Evolutionary conservation across 2,113 vertebrate genomes (phyloP), one percentile per base, ranked within the genome.

Genomic region (Pelvicachromis taeniatus): DNA sequence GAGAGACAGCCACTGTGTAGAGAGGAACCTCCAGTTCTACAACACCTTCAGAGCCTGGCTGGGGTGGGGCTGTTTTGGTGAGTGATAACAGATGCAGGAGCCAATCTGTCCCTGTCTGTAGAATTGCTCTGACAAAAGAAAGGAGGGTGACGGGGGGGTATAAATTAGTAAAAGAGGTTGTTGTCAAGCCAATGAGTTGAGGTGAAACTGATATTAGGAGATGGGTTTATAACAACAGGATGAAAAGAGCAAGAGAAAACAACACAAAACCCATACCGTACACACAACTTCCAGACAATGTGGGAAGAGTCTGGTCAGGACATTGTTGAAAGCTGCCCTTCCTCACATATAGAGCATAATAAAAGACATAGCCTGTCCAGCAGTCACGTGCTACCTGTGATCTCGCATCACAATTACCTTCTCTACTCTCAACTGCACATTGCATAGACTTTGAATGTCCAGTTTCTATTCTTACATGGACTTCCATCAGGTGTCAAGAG

Each of bases 51-150:
- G 45, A 87, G 48, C 23, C 10, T 7, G 12, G 21, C n/a, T 86
- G 85, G 90, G 92, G 91, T 85, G 92, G 89, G 89, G 89, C 75
- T 82, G 68, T 78, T 70, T 88, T 73, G 23, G 48, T 48, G 35
- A 16, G 52, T 63, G 35, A 56, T 61, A 73, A 59, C 86, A 90
- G 84, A 90, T 88, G 90, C 87, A 81, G 42, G 54, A 82, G 84
- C 58, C 84, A 87, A 82, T 85, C 65, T 82, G 81, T 79, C 77
- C 61, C 50, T 29, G 31, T 59, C 29, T 65, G 53, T 65, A 52
- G 59, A 68, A 80, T 52, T 50, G 54, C 42, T 50, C 58, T 61
- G 23, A 65, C 86, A 86, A 82, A 70, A 82, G 14, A 40, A 50
- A 55, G 56, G 9, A 59, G 40, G 40, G 14, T 19, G 17, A 55